Conservation (phyloP, 2,113 vertebrate genomes). For the Pyrgilauda ruficollis region DNA sequence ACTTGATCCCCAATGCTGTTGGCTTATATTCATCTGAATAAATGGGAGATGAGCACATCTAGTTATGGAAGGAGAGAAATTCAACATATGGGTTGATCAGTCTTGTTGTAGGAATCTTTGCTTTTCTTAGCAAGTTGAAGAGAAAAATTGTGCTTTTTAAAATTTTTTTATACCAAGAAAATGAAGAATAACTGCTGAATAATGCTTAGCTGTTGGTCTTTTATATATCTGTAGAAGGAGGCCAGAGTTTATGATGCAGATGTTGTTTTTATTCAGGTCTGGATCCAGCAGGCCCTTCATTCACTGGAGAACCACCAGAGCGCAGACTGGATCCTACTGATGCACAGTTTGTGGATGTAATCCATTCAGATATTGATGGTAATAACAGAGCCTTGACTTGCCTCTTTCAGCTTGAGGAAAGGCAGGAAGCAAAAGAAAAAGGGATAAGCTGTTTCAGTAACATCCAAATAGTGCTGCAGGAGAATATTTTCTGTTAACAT, state of each 20-base stretch:
- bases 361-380: constrained; percentile 91
- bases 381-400: constrained; percentile 22
- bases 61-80: background rate
- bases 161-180: background rate
- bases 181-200: background rate
- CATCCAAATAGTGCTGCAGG: background rate
- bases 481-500: background rate
- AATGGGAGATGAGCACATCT: background rate
- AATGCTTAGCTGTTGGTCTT: background rate
- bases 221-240: background rate
- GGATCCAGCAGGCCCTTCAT: constrained; percentile 91
- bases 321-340: constrained; percentile 83
- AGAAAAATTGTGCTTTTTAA: background rate
- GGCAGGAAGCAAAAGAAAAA: background rate
- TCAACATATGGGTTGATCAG: background rate
- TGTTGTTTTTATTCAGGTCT: constrained; percentile 76
- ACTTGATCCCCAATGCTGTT: background rate
- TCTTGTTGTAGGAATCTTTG: background rate
- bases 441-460: background rate
- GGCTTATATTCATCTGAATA: background rate
- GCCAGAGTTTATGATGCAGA: background rate
- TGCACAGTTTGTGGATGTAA: constrained; percentile 91
- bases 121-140: background rate
- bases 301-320: constrained; percentile 72
- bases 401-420: background rate